Evolutionary conservation across 2,797 vertebrate species (phyloP), one percentile per base, ranked within the genome.

Genomic region (Margarornis squamiger): DNA sequence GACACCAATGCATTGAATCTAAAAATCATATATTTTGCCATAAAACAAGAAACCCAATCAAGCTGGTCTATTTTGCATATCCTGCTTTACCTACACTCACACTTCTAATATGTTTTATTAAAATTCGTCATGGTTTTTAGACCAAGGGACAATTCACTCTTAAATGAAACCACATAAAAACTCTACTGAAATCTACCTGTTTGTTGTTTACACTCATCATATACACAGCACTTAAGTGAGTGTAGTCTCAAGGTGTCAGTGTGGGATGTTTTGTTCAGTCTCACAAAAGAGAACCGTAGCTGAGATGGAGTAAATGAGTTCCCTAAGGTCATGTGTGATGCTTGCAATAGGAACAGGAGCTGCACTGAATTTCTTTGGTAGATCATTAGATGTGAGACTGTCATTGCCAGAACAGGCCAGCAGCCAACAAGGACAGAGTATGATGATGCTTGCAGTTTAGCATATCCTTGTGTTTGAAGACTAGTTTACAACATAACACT

Each of bases 381-480:
- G 61, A 5, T 57, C 17, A 46, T 74, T 84, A 54, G 55, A 45
- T n/a, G 14, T 0, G 6, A 1, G 6, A 21, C 43, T 36, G 30
- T 59, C 13, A 39, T 58, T 87, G 19, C 14, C 23, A 39, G 34
- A 85, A 68, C 7, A 32, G 45, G 12, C 7, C 63, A 71, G 18
- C 9, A 88, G 12, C 12, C 18, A 66, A 10, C 14, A 17, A 34
- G 51, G 51, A 24, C 10, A 41, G 38, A 65, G 51, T 39, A n/a
- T 6, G 51, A 57, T 19, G 27, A 41, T 57, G 8, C 48, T 74
- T 70, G 52, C 43, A 17, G 9, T 48, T 68, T 70, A 72, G 32
- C 1, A 0, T 3, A 3, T 51, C 30, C 1, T 2, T 46, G 23
- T 54, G 23, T 86, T 84, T 59, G 51, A 92, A 57, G 21, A 11